Base-by-base conservation (phyloP, 2,797 vertebrate species). In the Cephalopachus bancanus region DNA sequence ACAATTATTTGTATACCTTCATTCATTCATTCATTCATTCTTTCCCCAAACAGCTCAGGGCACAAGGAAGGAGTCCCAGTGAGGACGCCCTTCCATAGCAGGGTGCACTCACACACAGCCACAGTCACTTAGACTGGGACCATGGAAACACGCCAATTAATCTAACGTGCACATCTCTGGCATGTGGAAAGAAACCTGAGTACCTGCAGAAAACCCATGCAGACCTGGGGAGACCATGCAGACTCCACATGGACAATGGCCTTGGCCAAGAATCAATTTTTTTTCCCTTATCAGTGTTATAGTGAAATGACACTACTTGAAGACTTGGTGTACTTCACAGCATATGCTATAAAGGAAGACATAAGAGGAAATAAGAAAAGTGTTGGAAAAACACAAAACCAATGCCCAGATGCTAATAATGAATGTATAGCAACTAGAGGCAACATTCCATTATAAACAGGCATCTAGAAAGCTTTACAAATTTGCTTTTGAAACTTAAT, bases 401-500 rank as follows among this genome's bases (percentile, higher is more conserved):
- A 28, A 75, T 49, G 24, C 51, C 44, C 75, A 62, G 62, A 51
- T 64, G 72, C 33, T 81, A 93, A 93, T 33, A 60, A 79, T 79
- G 83, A 93, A 83, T 8, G 8, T 12, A 64, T 3, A 93, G 28
- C 24, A 93, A 78, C 71, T 57, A 96, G 65, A 81, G 28, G 37
- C 78, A 91, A n/a, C 3, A 75, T 71, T 1, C 15, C 76, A 67
- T 16, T 17, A 83, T 60, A 84, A 93, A 78, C 10, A 57, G 94
- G 84, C 74, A 90, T 83, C 60, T 10, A 17, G 60, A 81, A 81
- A 51, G 44, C 65, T 81, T 96, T 76, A 28, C 59, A 71, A 89
- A 53, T 20, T 37, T 91, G 79, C 75, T 88, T 79, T 83, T 74
- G 93, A 93, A 97, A 87, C 17, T 74, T 72, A 94, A 59, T 87